Conservation (phyloP, 1,140 invertebrate species). For the Asobara japonica region DNA sequence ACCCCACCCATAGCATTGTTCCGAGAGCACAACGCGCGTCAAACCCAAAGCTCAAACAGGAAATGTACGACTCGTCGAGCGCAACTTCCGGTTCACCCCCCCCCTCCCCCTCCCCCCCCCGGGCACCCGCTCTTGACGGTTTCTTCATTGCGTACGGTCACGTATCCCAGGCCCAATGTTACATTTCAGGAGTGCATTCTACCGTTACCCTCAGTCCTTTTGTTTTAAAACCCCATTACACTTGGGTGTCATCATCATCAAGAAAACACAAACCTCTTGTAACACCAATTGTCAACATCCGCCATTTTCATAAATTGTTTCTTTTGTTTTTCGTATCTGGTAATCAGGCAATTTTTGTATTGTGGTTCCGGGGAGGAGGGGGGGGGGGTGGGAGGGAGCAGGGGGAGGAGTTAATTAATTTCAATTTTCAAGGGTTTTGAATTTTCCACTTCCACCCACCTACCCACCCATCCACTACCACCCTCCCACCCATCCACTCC, state of each 20-base stretch:
- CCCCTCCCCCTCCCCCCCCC: neutral
- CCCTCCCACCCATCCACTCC: no score
- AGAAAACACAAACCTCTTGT: neutral
- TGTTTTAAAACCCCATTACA: neutral
- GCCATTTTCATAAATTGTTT: neutral
- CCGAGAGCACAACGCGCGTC: conserved; percentile 4
- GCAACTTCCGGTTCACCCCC: neutral
- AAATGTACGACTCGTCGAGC: conserved; percentile 15
- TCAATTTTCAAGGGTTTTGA: no score
- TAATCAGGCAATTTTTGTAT: neutral
- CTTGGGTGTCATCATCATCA: neutral
- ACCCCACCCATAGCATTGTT: neutral
- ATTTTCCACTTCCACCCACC: no score
- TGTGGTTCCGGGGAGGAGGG: no score
- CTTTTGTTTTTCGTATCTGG: neutral
- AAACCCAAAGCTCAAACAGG: conserved; percentile 11
- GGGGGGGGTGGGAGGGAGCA: no score
- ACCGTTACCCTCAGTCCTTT: conserved; percentile 2
- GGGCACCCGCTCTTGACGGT: neutral
- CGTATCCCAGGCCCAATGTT: neutral
- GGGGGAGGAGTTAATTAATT: no score
- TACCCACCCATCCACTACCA: no score
- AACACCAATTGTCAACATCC: neutral
- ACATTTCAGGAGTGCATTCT: neutral
- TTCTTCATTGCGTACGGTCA: conserved; percentile 14